Evolutionary conservation across 1,140 invertebrate genomes (phyloP), one percentile per base, ranked within the genome.

Genomic region (Gonioctena quinquepunctata): DNA sequence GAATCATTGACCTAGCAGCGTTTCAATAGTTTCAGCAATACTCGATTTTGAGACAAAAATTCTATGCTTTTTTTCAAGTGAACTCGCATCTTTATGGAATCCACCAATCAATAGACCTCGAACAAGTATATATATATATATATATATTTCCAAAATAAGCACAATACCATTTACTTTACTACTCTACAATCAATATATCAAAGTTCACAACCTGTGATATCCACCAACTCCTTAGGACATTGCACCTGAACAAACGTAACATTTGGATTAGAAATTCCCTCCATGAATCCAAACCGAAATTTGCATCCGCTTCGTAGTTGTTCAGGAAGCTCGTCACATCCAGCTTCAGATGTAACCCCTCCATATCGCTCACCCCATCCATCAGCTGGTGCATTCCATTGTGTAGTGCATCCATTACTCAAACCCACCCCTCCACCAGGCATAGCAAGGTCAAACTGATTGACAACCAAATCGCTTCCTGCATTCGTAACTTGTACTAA

Each of bases 331-430:
- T 69, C 49, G 8, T 16, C 2, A 11, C 68, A 69, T 56, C 54
- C 68, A 7, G 28, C 62, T 28, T 54, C n/a, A 22, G 60, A 21
- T 13, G 7, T 21, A 13, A 69, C 33, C 16, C 68, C 68, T 6
- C 68, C 68, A 33, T 69, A 69, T 57, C 68, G 63, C 8, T 60
- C 13, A 56, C 71, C 71, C 71, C 71, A 73, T 8, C 71, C 68
- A 50, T 21, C 23, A 8, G 27, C 22, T 27, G 71, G 60, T 28
- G 61, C 33, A 33, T 69, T 66, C 66, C 66, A 72, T 19, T 68
- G 66, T 6, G 13, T 23, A 13, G 13, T 19, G 23, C 67, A 50
- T 2, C 42, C 42, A 16, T 61, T 69, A 21, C 33, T 52, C 2
- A 52, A 16, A 21, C 67, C 67, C 11, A 69, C 67, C 0, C 67